phyloP scores from a whole-genome alignment of 2,888 invertebrate species.

The Bellardia pandia region DNA sequence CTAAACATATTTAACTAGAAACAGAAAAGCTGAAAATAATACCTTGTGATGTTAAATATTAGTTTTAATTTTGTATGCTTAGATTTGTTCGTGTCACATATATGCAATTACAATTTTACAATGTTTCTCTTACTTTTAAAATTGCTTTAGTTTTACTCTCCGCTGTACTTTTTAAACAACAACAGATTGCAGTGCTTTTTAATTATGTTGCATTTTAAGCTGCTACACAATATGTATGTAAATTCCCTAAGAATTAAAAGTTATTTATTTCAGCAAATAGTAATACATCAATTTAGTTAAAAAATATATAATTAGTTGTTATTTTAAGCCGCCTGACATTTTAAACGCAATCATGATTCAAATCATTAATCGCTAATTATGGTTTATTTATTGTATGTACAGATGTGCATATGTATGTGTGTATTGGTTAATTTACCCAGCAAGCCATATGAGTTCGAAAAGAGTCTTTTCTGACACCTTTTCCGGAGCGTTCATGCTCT shows the following conservation, averaged over 20 bases:
- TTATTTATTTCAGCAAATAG: constrained; percentile 7
- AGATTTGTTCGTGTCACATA: too few relatives aligned
- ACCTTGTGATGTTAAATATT: neutral
- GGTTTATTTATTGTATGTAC: too few relatives aligned
- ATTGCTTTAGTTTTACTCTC: constrained; percentile 2
- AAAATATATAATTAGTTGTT: constrained; percentile 1
- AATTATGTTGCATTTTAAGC: constrained; percentile 61
- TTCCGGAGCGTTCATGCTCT: too few relatives aligned
- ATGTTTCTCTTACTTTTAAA: neutral
- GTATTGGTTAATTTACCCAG: too few relatives aligned
- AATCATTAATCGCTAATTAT: too few relatives aligned
- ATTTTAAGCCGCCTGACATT: neutral
- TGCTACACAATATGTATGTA: constrained; percentile 24
- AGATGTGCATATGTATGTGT: too few relatives aligned
- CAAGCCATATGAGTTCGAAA: too few relatives aligned
- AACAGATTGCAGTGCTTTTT: constrained; percentile 61
- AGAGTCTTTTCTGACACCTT: too few relatives aligned
- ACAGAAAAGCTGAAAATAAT: neutral
- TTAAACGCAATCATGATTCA: too few relatives aligned
- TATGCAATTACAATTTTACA: too few relatives aligned
- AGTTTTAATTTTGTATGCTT: too few relatives aligned
- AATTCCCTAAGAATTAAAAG: constrained; percentile 4
- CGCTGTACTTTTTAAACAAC: constrained; percentile 11
- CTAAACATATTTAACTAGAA: neutral
- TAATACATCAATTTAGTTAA: neutral